Evolutionary conservation across 2,113 vertebrate species (phyloP).

Genomic region (Columbina picui): DNA sequence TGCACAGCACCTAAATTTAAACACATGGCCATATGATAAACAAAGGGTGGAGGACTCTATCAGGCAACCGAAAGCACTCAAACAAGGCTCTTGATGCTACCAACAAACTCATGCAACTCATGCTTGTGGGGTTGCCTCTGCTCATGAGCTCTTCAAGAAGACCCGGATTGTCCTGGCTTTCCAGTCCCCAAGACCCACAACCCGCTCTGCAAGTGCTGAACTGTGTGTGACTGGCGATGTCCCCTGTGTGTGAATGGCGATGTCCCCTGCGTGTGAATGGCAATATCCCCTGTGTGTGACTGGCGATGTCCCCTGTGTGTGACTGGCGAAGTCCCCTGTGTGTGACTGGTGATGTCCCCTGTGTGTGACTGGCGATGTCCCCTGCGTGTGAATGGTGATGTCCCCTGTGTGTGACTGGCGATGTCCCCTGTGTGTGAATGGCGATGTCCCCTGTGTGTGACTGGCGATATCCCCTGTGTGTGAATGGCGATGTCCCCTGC

Average conservation of each 20-base stretch:
- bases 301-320: too few relatives aligned
- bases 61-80: background rate
- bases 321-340: too few relatives aligned
- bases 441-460: too few relatives aligned
- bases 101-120: background rate
- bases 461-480: too few relatives aligned
- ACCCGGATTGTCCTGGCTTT: background rate
- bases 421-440: too few relatives aligned
- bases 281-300: too few relatives aligned
- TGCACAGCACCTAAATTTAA: background rate
- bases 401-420: too few relatives aligned
- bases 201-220: accelerated
- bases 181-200: background rate
- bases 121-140: background rate
- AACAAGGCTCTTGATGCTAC: background rate
- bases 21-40: background rate
- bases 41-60: background rate
- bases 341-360: background rate
- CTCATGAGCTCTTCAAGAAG: background rate
- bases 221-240: background rate
- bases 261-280: background rate
- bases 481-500: too few relatives aligned
- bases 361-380: too few relatives aligned
- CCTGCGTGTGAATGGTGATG: too few relatives aligned
- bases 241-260: too few relatives aligned